phyloP scores from a whole-genome alignment of 2,888 invertebrate genomes.

The Lampropteryx suffumata region DNA sequence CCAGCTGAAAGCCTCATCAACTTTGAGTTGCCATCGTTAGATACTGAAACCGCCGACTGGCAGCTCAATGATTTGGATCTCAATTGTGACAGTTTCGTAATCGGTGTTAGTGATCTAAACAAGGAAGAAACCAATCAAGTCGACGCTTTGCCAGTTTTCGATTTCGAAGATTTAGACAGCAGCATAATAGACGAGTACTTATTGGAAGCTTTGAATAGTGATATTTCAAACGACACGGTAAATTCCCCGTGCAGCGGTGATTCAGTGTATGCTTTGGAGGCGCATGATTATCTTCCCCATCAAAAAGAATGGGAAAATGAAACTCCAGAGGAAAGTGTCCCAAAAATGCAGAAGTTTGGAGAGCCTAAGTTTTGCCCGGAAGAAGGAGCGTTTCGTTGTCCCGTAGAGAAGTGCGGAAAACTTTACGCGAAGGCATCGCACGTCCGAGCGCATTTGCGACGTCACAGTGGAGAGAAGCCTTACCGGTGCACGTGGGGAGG shows the following conservation, averaged over 20 bases:
- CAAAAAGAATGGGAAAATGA: constrained; percentile 42
- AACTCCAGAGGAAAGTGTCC: constrained; percentile 42
- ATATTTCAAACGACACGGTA: constrained; percentile 56
- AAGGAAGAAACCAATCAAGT: constrained; percentile 56
- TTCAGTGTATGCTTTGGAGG: constrained; percentile 52
- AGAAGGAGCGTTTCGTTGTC: constrained; percentile 86
- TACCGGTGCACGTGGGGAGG: constrained; percentile 89
- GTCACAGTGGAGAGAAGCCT: constrained; percentile 92
- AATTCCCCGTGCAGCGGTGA: constrained; percentile 51
- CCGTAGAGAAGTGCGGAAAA: constrained; percentile 88
- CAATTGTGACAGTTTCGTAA: constrained; percentile 67
- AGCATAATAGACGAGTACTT: constrained; percentile 70
- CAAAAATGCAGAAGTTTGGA: constrained; percentile 61
- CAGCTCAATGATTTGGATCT: constrained; percentile 68
- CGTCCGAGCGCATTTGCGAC: constrained; percentile 92
- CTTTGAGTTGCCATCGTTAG: constrained; percentile 67
- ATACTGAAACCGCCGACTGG: constrained; percentile 59
- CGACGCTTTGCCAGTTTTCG: constrained; percentile 58
- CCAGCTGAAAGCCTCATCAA: constrained; percentile 75
- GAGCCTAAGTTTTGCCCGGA: constrained; percentile 71
- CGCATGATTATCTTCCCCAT: constrained; percentile 47
- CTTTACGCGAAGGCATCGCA: constrained; percentile 95
- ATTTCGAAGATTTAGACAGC: constrained; percentile 70
- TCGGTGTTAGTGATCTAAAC: constrained; percentile 59
- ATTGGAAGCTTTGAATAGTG: constrained; percentile 62